Conservation (phyloP, 2,113 vertebrate genomes). For the Antennarius striatus region DNA sequence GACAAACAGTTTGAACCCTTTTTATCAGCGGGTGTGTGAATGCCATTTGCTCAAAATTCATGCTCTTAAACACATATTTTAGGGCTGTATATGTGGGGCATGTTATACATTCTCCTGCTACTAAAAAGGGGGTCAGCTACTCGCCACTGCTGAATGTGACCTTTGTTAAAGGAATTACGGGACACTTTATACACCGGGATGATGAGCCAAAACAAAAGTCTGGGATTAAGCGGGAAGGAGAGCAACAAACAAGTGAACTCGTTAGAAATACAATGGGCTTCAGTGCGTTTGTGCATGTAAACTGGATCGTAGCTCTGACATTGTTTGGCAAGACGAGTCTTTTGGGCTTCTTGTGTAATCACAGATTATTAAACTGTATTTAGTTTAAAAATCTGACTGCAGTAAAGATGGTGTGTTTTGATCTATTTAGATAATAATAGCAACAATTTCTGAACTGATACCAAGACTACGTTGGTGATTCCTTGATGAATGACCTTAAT, state of each 20-base stretch:
- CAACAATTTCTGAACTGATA: too few relatives aligned
- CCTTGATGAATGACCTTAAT: too few relatives aligned
- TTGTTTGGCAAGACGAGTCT: not conserved
- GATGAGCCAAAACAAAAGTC: constrained; percentile 75
- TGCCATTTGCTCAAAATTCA: constrained; percentile 46
- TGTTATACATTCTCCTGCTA: constrained; percentile 47
- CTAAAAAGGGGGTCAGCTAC: constrained; percentile 70
- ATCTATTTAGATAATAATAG: too few relatives aligned
- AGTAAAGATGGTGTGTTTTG: too few relatives aligned
- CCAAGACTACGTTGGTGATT: too few relatives aligned
- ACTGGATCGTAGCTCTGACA: constrained; percentile 6
- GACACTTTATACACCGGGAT: constrained; percentile 55
- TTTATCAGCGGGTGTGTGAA: constrained; percentile 10
- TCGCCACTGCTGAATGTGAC: constrained; percentile 67
- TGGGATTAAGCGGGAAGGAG: constrained; percentile 74
- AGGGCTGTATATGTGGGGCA: constrained; percentile 47
- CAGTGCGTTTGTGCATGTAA: constrained; percentile 36
- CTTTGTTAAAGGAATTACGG: constrained; percentile 75
- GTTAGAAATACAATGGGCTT: constrained; percentile 59
- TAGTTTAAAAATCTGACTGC: not conserved
- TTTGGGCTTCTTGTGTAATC: constrained; percentile 2
- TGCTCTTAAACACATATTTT: constrained; percentile 47
- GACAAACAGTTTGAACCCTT: constrained; percentile 1
- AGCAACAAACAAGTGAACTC: constrained; percentile 52
- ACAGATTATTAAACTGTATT: not conserved